phyloP scores from a whole-genome alignment of 2,888 invertebrate genomes.

The Heteromurus nitidus region DNA sequence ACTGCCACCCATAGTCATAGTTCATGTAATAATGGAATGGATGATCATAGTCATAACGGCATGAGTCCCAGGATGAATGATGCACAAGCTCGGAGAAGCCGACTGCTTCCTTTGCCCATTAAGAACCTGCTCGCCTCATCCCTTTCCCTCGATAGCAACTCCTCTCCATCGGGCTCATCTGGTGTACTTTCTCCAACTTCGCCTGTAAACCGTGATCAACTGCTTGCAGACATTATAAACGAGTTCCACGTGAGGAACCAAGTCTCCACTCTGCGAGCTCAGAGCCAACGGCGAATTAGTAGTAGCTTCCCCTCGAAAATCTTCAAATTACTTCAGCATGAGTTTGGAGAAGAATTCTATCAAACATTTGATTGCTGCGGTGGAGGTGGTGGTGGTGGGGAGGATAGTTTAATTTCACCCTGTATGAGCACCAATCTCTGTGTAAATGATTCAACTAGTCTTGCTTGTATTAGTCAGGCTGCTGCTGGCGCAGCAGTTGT shows the following conservation, averaged over 20 bases:
- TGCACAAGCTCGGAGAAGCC: slow-evolving; percentile 60
- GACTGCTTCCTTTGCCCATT: slow-evolving; percentile 67
- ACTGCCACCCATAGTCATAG: slow-evolving; percentile 17
- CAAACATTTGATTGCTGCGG: slow-evolving; percentile 72
- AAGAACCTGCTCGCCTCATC: slow-evolving; percentile 67
- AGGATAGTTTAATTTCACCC: slow-evolving; percentile 64
- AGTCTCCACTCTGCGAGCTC: slow-evolving; percentile 47
- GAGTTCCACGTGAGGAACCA: slow-evolving; percentile 71
- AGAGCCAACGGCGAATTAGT: slow-evolving; percentile 57
- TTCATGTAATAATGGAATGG: slow-evolving; percentile 28
- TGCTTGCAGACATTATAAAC: slow-evolving; percentile 73
- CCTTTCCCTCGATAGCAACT: slow-evolving; percentile 68
- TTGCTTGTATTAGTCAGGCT: slow-evolving; percentile 6
- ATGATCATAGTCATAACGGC: slow-evolving; percentile 25
- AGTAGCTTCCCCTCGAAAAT: slow-evolving; percentile 73
- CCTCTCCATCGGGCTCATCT: slow-evolving; percentile 72
- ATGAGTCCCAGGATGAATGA: slow-evolving; percentile 55
- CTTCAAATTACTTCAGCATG: slow-evolving; percentile 72
- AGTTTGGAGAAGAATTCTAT: slow-evolving; percentile 73
- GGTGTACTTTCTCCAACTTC: slow-evolving; percentile 73
- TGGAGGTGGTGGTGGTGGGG: slow-evolving; percentile 46
- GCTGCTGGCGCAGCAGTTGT: slow-evolving; percentile 46
- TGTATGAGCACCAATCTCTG: slow-evolving; percentile 59
- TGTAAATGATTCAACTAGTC: slow-evolving; percentile 49
- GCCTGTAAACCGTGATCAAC: slow-evolving; percentile 72